Conservation (phyloP, 2,888 invertebrate species). For the Magallana nippona region DNA sequence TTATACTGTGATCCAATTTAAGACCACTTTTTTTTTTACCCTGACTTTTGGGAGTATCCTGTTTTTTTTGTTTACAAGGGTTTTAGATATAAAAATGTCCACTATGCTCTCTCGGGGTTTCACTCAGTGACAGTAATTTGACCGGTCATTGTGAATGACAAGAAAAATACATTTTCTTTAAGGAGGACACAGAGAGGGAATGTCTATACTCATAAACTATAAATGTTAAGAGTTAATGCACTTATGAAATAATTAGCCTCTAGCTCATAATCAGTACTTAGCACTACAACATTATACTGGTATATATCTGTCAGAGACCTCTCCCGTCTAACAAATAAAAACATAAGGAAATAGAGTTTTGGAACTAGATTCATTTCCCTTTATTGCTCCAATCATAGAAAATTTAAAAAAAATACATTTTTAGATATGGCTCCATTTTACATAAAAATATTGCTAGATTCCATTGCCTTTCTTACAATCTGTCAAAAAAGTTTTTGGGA, state of each 20-base stretch:
- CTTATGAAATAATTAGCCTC: background rate
- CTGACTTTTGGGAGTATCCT: background rate
- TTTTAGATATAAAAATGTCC: background rate
- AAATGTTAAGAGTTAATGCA: conserved; percentile 6
- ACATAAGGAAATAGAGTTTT: background rate
- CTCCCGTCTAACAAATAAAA: background rate
- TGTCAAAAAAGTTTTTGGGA: background rate
- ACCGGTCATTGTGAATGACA: conserved; percentile 17
- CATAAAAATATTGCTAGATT: background rate
- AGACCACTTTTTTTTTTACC: background rate
- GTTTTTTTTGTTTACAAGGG: background rate
- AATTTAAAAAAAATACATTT: no score
- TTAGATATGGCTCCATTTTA: conserved; percentile 3
- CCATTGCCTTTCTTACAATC: background rate
- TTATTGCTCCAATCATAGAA: no score
- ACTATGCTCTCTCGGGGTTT: background rate
- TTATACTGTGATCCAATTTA: conserved; percentile 7
- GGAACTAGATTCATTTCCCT: no score
- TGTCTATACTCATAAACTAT: background rate
- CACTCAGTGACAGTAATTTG: background rate
- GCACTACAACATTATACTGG: background rate
- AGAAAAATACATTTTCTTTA: conserved; percentile 23
- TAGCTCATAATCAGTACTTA: background rate
- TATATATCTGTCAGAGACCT: background rate
- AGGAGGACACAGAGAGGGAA: background rate